A percentile compares a stretch with the other conserved stretches of the same genome.
Evolutionary conservation across 2,888 invertebrate genomes (phyloP).

Genomic region (Sarcophaga variegata): DNA sequence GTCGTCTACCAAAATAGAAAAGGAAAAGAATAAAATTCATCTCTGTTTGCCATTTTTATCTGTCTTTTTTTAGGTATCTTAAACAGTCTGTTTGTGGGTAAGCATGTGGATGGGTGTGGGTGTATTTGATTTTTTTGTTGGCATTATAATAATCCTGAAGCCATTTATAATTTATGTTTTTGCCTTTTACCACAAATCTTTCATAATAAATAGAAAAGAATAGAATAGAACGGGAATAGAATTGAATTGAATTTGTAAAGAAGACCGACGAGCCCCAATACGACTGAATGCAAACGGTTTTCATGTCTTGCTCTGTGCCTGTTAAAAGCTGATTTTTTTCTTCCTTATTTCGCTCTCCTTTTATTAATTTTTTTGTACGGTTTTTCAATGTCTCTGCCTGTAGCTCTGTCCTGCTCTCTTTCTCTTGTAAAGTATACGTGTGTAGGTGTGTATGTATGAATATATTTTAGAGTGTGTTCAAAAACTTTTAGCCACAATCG

Average conservation of each 20-base stretch:
- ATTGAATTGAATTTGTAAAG: not conserved
- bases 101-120: not conserved
- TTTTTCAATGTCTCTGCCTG: not conserved
- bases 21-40: not conserved
- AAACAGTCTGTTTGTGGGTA: conserved; percentile 25
- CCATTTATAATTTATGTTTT: conserved; percentile 63
- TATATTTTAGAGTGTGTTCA: not conserved
- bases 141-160: conserved; percentile 43
- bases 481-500: conserved; percentile 50
- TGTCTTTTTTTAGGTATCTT: conserved; percentile 4
- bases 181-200: conserved; percentile 58
- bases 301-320: conserved; percentile 45
- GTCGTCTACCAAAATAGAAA: not conserved
- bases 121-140: not conserved
- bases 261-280: conserved; percentile 5
- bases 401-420: no score
- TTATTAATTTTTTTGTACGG: not conserved
- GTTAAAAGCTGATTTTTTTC: conserved; percentile 47
- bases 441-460: not conserved
- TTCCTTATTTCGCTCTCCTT: conserved; percentile 24
- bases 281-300: conserved; percentile 37
- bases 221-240: conserved; percentile 21
- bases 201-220: conserved; percentile 58
- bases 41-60: not conserved
- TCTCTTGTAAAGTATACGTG: not conserved